Evolutionary conservation across 37 sponge, comb jelly and placozoan species (phyloP).

Genomic region (Petrosia ficiformis): DNA sequence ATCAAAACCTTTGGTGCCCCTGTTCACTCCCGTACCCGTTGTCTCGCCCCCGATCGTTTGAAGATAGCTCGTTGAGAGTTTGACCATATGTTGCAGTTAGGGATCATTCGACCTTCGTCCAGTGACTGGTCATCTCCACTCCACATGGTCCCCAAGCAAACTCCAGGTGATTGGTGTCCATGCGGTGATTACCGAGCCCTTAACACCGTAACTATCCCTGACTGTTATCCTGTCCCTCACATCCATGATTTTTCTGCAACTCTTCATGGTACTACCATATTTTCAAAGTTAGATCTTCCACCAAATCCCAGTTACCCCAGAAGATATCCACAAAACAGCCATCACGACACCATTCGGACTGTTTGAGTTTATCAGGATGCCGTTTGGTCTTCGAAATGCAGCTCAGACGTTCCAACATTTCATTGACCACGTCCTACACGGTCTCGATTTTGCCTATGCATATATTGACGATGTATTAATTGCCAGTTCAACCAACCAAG

Average conservation of each 20-base stretch:
- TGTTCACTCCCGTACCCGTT: constrained; percentile 20
- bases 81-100: constrained; percentile 17
- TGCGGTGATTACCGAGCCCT: constrained; percentile 78
- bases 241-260: constrained; percentile 51
- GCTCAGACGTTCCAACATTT: constrained; percentile 29
- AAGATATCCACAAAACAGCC: constrained; percentile 38
- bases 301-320: constrained; percentile 55
- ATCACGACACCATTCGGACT: constrained; percentile 22
- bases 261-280: constrained; percentile 52
- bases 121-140: constrained; percentile 23
- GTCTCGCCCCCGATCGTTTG: constrained; percentile 31
- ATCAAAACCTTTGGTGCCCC: constrained; percentile 32
- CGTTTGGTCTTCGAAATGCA: constrained; percentile 32
- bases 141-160: constrained; percentile 46
- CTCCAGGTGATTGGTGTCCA: constrained; percentile 64
- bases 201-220: constrained; percentile 51
- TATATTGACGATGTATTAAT: constrained; percentile 52
- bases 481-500: constrained; percentile 33
- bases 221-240: constrained; percentile 69
- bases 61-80: constrained; percentile 4
- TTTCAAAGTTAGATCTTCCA: constrained; percentile 61
- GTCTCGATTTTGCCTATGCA: constrained; percentile 7
- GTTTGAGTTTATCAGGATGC: constrained; percentile 35
- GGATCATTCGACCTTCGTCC: constrained; percentile 37
- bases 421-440: constrained; percentile 49